These are phyloP conservation scores for Gadopsis bispinosus DNA, from an alignment of 2,797 vertebrate species.

Conservation along the genomic window DNA sequence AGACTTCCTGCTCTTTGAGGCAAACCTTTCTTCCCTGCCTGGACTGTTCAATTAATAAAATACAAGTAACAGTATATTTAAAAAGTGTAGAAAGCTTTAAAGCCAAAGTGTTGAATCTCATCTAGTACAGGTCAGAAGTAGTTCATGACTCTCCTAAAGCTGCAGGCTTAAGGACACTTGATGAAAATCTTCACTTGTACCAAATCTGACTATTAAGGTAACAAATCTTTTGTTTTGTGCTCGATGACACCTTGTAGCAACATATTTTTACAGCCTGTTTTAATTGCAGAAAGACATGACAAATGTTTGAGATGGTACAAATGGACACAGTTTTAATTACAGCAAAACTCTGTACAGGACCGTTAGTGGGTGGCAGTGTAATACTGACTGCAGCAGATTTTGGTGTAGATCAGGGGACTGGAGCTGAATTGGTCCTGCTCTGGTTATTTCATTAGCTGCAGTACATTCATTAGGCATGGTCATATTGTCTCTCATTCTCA, in stretches of 20 bases:
- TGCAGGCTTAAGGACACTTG: not conserved
- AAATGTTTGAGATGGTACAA: slow-evolving; percentile 21
- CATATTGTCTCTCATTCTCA: slow-evolving; percentile 42
- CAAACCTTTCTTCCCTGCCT: not conserved
- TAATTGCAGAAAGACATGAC: slow-evolving; percentile 21
- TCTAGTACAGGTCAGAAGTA: not conserved
- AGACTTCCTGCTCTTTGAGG: slow-evolving; percentile 1
- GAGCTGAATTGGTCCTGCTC: slow-evolving; percentile 48
- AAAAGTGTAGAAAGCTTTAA: not conserved
- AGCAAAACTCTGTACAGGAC: slow-evolving; percentile 38
- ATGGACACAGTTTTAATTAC: slow-evolving; percentile 52
- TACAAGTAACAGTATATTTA: not conserved
- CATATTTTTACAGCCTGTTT: slow-evolving; percentile 13
- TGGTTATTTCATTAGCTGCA: slow-evolving; percentile 66
- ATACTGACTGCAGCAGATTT: slow-evolving; percentile 36
- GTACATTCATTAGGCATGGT: slow-evolving; percentile 61
- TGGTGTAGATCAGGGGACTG: slow-evolving; percentile 24
- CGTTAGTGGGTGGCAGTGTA: slow-evolving; percentile 30
- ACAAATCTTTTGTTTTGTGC: slow-evolving; percentile 3
- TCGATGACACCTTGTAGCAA: slow-evolving; percentile 9
- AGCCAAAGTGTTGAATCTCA: not conserved
- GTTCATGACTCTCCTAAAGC: not conserved
- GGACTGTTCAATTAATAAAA: not conserved
- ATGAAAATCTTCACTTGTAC: not conserved
- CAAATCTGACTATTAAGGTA: not conserved